Base-by-base conservation (phyloP, 2,797 vertebrate genomes). In the Danio choprae region DNA sequence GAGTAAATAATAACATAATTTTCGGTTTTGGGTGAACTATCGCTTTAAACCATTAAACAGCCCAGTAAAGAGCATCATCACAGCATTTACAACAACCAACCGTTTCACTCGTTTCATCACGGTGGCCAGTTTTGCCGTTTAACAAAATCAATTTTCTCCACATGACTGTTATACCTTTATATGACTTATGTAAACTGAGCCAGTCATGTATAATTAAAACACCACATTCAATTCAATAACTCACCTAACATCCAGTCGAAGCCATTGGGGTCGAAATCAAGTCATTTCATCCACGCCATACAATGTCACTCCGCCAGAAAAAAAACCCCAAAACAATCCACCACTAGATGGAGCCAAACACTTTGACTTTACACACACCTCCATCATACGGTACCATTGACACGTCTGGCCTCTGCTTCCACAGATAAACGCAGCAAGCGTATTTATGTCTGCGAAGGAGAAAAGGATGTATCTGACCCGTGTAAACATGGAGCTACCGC, bases 321-420 rank as follows among this genome's bases (percentile, higher is more conserved):
- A 29, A 6, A 4, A 6, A 11, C 18, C n/a, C n/a, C n/a, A n/a
- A n/a, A 22, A n/a, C 13, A 72, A 41, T 58, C 86, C 46, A 80
- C 90, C 90, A 89, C 89, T 77, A 9, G 89, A 80, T 83, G 86
- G 89, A 51, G 89, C 85, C 55, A 40, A 87, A 78, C n/a, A 12
- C 15, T 64, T 6, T 59, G 77, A 79, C 60, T 3, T 13, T 29
- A 48, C 53, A 55, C n/a, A 56, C 4, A 41, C 53, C 48, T 44
- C 20, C 20, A 38, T 41, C 6, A 38, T 8, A 38, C 55, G 12
- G 55, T 53, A 7, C 56, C 13, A 59, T 7, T 29, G 18, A 29
- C 18, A 70, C 48, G 40, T 72, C 44, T 72, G 38, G 56, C 58
- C 18, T 38, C 41, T 15, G 53, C 51, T 36, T 64, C 38, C 56